Percentiles rank a stretch among this genome's conserved stretches.
These are phyloP conservation scores for Morone chrysops DNA, from an alignment of 2,113 vertebrate species.

Conservation along the genomic window DNA sequence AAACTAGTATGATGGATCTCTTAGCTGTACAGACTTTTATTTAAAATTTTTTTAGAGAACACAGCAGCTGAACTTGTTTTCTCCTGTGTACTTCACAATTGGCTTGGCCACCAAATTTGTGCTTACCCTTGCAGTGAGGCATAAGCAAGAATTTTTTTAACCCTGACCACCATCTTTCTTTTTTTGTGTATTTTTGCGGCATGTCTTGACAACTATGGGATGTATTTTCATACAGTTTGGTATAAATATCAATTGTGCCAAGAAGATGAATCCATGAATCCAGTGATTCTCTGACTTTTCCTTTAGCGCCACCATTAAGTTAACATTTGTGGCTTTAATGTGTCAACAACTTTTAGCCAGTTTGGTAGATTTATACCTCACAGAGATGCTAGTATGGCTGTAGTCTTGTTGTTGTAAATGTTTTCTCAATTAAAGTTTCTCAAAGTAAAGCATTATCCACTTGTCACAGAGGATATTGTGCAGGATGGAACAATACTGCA, in stretches of 20 bases:
- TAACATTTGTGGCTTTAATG: not conserved
- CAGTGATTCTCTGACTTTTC: not conserved
- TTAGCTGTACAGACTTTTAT: not conserved
- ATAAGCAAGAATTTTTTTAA: slow-evolving; percentile 8
- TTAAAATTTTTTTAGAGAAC: not conserved
- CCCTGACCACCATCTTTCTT: not conserved
- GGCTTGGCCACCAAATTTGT: slow-evolving; percentile 2
- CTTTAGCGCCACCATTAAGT: not conserved
- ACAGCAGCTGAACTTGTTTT: slow-evolving; percentile 8
- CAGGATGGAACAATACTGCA: not conserved
- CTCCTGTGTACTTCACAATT: not conserved
- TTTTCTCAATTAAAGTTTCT: no score
- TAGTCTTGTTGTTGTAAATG: not conserved
- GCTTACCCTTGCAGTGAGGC: slow-evolving; percentile 17
- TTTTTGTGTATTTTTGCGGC: not conserved
- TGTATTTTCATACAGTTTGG: not conserved
- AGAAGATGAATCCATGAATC: not conserved
- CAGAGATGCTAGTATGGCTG: no score
- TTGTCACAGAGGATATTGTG: not conserved
- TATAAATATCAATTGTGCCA: not conserved
- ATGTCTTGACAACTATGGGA: not conserved
- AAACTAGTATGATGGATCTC: not conserved
- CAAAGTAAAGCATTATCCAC: not conserved
- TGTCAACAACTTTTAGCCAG: not conserved
- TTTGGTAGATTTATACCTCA: no score